Evolutionary conservation across 2,797 vertebrate species (phyloP).

Genomic region (Cryptoprocta ferox): DNA sequence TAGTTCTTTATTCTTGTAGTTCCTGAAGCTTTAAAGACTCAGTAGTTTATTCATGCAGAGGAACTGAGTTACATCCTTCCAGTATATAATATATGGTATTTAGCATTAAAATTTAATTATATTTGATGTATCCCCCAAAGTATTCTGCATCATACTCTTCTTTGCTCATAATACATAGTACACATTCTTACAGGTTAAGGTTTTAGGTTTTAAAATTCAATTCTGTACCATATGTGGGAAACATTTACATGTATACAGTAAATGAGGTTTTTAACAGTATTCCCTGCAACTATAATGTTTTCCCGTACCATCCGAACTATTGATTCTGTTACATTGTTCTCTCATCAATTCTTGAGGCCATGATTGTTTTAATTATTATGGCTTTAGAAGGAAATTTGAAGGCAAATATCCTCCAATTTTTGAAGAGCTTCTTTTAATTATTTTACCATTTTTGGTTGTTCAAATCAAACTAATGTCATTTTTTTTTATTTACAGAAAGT

Average conservation of each 20-base stretch:
- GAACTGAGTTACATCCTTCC: not conserved
- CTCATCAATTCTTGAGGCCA: not conserved
- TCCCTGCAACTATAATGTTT: not conserved
- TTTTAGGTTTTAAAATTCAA: not conserved
- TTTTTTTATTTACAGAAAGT: not conserved
- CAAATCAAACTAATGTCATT: not conserved
- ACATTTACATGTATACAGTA: not conserved
- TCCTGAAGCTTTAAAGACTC: not conserved
- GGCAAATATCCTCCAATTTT: not conserved
- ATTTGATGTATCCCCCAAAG: not conserved
- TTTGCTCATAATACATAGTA: not conserved
- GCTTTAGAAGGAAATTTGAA: slow-evolving; percentile 11
- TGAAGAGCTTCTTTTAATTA: not conserved
- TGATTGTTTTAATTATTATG: not conserved
- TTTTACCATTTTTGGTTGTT: not conserved
- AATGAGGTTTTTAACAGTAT: not conserved
- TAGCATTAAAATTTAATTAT: not conserved
- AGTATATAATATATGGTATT: not conserved
- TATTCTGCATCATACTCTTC: not conserved
- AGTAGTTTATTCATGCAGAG: not conserved
- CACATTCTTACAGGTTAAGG: not conserved
- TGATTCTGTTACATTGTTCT: not conserved
- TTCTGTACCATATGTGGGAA: not conserved
- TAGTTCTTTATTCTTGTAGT: not conserved
- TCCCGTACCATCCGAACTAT: not conserved